Conservation (phyloP, 2,113 vertebrate species). For the Cyanoramphus novaezelandiae region DNA sequence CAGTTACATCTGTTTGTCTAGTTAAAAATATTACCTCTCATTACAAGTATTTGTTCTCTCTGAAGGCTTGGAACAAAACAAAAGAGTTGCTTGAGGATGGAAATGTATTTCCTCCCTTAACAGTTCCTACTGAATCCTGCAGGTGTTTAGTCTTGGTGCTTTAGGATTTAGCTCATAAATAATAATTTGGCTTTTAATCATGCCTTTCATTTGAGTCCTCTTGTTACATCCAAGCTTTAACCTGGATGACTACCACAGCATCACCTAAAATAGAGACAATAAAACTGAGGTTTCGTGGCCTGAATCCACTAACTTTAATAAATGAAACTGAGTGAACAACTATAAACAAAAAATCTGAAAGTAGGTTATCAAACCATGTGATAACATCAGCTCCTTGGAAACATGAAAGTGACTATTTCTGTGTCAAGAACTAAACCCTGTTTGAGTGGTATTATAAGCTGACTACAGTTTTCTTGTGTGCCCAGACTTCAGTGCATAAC, state of each 20-base stretch:
- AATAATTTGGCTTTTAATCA: constrained; percentile 51
- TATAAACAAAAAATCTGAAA: constrained; percentile 52
- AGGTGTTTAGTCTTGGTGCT: constrained; percentile 6
- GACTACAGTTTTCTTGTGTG: constrained; percentile 9
- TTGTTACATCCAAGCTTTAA: neutral
- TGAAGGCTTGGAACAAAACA: neutral
- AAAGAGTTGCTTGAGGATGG: neutral
- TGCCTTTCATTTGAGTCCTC: constrained; percentile 30
- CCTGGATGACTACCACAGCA: neutral
- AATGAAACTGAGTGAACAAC: constrained; percentile 34
- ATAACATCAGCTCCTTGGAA: constrained; percentile 55
- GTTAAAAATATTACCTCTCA: neutral
- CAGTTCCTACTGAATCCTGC: constrained; percentile 25
- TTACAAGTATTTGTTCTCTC: neutral
- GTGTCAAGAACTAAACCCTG: constrained; percentile 12
- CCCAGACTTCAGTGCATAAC: neutral
- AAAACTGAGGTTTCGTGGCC: constrained; percentile 45
- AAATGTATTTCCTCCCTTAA: constrained; percentile 3
- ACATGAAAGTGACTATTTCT: constrained; percentile 56
- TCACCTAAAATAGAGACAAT: constrained; percentile 28
- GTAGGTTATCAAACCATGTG: constrained; percentile 40
- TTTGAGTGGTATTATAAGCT: constrained; percentile 21
- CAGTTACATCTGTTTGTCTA: neutral
- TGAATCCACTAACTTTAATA: constrained; percentile 24
- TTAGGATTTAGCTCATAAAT: constrained; percentile 43